Base-by-base conservation (phyloP, 2,797 vertebrate genomes). In the Arnoldichthys spilopterus region DNA sequence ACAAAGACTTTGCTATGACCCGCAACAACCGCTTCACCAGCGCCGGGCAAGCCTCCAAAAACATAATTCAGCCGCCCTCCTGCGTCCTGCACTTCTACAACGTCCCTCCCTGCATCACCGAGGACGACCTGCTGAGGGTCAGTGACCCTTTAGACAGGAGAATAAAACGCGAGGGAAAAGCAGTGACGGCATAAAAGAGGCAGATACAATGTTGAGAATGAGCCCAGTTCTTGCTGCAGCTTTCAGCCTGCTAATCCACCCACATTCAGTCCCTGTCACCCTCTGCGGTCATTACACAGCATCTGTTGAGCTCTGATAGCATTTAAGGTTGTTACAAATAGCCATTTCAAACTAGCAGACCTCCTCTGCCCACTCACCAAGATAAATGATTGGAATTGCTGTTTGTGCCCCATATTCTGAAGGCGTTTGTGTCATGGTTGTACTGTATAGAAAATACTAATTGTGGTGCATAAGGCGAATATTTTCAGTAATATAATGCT, bases 21-120 rank as follows among this genome's bases (percentile, higher is more conserved):
- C 96, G 97, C 85, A 99, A 99, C 85, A 99, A 99, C 87, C 96
- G 97, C 51, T 99, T 99, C 90, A 97, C 95, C 88, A 98, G 96
- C 62, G 97, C 96, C 2, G 97, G 97, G n/a, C 97, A 98, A 83
- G 97, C 96, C 2, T 98, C 97, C 77, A 99, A 98, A 90, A 99
- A 98, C 89, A 98, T 98, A 90, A 99, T 99, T 86, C 97, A 98
- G 73, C 97, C 97, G 0, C 97, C 97, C 0, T 98, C 97, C 6
- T 97, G 96, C 28, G 97, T 99, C 76, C 91, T 99, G 47, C 97
- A 99, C 87, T 99, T 96, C 85, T 99, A 98, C 81, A 99, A 99
- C 0, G 97, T 97, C 7, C 97, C 97, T 1, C 88, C 97, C 11
- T 96, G 95, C 83, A 92, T 98, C 61, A 96, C 95, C 6, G 96